Base-by-base conservation (phyloP, 2,888 invertebrate genomes). In the Aphodius sticticus region DNA sequence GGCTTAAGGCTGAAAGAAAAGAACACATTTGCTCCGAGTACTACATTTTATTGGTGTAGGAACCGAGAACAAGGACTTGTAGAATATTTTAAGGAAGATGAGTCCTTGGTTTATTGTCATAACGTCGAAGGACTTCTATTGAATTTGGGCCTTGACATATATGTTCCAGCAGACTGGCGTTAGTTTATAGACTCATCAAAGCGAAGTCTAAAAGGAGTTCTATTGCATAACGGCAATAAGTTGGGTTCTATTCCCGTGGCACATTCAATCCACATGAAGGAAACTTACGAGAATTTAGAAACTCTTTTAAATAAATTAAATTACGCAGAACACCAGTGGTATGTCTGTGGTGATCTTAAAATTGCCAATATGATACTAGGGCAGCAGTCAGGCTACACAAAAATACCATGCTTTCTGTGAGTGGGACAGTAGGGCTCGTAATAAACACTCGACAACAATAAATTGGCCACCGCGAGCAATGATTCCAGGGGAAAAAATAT, bases 1-100 rank as follows among this genome's bases (percentile, higher is more conserved):
- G 82, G 77, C 15, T 80, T 82, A 35, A 79, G 76, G 38, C 76
- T 82, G 3, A 77, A 69, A 83, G 81, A 82, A 4, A 80, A 37
- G 70, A 16, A 35, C 75, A 79, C 14, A 70, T 70, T 70, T 37
- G 37, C 5, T 70, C 76, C 37, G 6, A 37, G n/a, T 37, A 36
- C 37, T n/a, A n/a, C 26, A 36, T 12, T 76, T 35, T 71, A n/a
- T n/a, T n/a, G n/a, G n/a, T n/a, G n/a, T n/a, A n/a, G n/a, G n/a
- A n/a, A n/a, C n/a, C n/a, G n/a, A 35, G 79, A 79, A 76, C 38
- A 16, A 26, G 79, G 14, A 70, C 69, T 14, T n/a, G n/a, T 26
- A 76, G 69, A 6, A 70, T 15, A 15, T 71, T 71, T 71, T 35
- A 26, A 16, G 16, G 15, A 71, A 16, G 72, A 71, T 15, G 16